Evolutionary conservation across 2,113 vertebrate genomes (phyloP).

Genomic region (Pteropus alecto): DNA sequence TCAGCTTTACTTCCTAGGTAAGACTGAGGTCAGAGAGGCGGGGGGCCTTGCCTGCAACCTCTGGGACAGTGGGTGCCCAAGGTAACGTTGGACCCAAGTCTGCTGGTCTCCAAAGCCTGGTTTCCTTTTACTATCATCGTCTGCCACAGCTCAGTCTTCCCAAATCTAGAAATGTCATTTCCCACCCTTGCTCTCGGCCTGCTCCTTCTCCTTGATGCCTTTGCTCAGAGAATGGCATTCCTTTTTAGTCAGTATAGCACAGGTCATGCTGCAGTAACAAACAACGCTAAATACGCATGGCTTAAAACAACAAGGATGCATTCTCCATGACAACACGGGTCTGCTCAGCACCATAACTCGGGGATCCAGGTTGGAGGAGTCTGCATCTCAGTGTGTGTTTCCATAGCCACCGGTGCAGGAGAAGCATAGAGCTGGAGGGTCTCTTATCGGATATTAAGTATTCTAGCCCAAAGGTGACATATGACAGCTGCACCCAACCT

Average conservation of each 20-base stretch:
- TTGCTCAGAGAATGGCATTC: fast-evolving
- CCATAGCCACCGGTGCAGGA: background rate
- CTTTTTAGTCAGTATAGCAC: fast-evolving
- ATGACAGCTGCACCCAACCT: background rate
- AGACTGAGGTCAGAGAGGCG: background rate
- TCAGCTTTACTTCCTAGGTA: background rate
- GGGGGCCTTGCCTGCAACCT: background rate
- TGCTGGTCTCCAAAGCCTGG: background rate
- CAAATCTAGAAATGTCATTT: background rate
- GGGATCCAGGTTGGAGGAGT: background rate
- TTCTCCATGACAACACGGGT: fast-evolving
- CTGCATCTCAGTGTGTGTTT: background rate
- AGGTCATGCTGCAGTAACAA: background rate
- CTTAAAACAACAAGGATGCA: background rate
- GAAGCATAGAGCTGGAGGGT: fast-evolving
- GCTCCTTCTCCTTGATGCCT: background rate
- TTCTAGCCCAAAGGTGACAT: background rate
- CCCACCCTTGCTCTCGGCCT: background rate
- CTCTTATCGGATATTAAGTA: background rate
- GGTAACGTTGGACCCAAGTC: too few species aligned
- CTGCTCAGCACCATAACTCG: fast-evolving
- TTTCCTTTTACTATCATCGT: background rate
- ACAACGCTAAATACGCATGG: fast-evolving
- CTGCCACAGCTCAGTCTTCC: background rate
- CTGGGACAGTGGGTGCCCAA: too few species aligned